Conservation (phyloP, 2,797 vertebrate genomes). For the Sternotherus odoratus region DNA sequence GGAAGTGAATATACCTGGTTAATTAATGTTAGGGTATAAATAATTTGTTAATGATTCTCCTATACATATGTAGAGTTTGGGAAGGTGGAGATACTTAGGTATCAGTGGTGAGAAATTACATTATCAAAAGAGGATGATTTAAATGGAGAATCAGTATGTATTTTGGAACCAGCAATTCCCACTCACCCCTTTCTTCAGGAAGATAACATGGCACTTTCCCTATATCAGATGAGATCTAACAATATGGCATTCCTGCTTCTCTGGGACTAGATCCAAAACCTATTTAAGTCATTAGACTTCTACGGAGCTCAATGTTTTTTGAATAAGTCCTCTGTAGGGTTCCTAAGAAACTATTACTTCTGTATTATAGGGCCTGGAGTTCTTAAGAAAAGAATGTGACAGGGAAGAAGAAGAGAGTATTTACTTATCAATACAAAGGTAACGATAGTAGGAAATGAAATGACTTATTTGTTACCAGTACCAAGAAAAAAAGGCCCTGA, state of each 20-base stretch:
- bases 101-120: neutral
- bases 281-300: neutral
- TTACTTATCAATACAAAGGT: neutral
- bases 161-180: neutral
- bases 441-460: neutral
- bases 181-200: neutral
- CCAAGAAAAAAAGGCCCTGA: neutral
- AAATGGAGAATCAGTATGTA: neutral
- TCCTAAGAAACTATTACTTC: neutral
- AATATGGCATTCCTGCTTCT: neutral
- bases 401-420: neutral
- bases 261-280: neutral
- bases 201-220: neutral
- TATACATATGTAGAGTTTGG: neutral
- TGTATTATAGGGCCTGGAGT: neutral
- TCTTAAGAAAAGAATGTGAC: neutral
- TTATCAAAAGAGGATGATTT: neutral
- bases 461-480: neutral
- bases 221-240: neutral
- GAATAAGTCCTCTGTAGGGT: neutral
- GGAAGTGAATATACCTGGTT: neutral
- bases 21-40: neutral
- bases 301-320: neutral
- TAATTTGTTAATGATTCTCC: neutral
- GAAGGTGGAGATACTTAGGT: neutral